Percentiles rank a stretch among this genome's conserved stretches.
These are phyloP conservation scores for Heteromurus nitidus DNA, from an alignment of 2,888 invertebrate species.

Conservation along the genomic window DNA sequence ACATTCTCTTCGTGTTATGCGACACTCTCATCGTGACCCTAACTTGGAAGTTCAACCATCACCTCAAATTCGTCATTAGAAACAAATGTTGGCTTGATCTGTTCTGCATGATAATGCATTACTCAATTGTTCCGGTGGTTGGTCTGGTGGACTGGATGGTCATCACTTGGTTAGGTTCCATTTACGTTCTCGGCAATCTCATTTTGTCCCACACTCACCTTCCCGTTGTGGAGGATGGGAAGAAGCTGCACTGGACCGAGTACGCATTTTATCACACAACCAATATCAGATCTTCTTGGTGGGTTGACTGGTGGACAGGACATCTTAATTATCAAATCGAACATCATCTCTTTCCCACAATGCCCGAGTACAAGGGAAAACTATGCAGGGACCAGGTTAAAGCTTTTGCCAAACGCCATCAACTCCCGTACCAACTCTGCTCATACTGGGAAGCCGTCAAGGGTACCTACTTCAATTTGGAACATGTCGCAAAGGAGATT, in stretches of 20 bases:
- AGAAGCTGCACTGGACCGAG: slow-evolving; percentile 63
- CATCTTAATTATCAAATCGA: slow-evolving; percentile 60
- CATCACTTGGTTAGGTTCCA: slow-evolving; percentile 71
- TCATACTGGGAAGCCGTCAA: slow-evolving; percentile 68
- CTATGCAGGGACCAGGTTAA: slow-evolving; percentile 68
- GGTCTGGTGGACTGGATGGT: slow-evolving; percentile 69
- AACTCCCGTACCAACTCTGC: slow-evolving; percentile 67
- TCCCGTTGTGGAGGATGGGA: slow-evolving; percentile 46
- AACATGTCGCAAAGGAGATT: slow-evolving; percentile 69
- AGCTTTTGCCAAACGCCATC: slow-evolving; percentile 67
- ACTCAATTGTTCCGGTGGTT: slow-evolving; percentile 66
- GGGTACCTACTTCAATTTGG: slow-evolving; percentile 67
- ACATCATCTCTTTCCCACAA: slow-evolving; percentile 66
- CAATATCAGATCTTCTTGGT: slow-evolving; percentile 58
- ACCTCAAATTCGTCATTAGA: slow-evolving; percentile 66
- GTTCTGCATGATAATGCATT: slow-evolving; percentile 71
- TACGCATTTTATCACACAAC: slow-evolving; percentile 64
- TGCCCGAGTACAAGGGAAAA: slow-evolving; percentile 69
- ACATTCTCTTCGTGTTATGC: slow-evolving; percentile 69
- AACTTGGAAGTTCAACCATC: slow-evolving; percentile 72
- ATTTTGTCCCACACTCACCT: slow-evolving; percentile 72
- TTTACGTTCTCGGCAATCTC: slow-evolving; percentile 73
- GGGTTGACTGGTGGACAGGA: slow-evolving; percentile 61
- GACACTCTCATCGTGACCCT: slow-evolving; percentile 72
- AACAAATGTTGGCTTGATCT: slow-evolving; percentile 65